phyloP scores from a whole-genome alignment of 1,140 invertebrate species.

The Orchestia grillus region DNA sequence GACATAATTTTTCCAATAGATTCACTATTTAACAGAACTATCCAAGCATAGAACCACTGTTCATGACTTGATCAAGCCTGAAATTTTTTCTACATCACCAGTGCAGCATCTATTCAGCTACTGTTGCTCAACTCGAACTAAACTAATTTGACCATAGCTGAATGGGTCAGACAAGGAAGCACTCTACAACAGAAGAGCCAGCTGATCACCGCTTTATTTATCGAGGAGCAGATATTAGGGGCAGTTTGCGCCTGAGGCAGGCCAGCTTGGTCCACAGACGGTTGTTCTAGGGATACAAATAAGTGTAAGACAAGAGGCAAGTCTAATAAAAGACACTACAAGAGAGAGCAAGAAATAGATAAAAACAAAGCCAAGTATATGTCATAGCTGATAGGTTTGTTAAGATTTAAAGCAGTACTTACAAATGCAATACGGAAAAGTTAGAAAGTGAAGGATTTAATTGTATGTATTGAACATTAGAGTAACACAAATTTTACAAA shows the following conservation, averaged over 20 bases:
- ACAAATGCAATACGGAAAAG: not conserved
- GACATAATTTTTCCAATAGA: not conserved
- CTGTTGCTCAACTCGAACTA: not conserved
- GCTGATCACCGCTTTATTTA: slow-evolving; percentile 25
- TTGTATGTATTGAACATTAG: not conserved
- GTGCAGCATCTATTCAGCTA: not conserved
- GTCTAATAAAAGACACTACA: not conserved
- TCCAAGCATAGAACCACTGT: not conserved
- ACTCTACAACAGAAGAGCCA: not conserved
- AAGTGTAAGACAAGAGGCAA: not conserved
- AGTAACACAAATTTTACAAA: not conserved
- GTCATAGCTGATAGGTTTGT: not conserved
- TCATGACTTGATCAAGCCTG: not conserved
- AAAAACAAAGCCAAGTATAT: not conserved
- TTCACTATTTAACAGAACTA: not conserved
- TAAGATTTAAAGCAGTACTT: not conserved
- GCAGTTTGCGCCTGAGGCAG: not conserved
- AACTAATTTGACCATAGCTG: not conserved
- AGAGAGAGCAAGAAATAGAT: not conserved
- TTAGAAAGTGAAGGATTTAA: not conserved
- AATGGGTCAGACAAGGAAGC: not conserved
- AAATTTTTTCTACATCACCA: not conserved
- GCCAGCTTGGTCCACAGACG: not conserved
- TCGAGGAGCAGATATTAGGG: not conserved
- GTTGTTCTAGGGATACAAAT: not conserved